These are phyloP conservation scores for Syngnathus floridae DNA, from an alignment of 2,113 vertebrate genomes.

Conservation along the genomic window DNA sequence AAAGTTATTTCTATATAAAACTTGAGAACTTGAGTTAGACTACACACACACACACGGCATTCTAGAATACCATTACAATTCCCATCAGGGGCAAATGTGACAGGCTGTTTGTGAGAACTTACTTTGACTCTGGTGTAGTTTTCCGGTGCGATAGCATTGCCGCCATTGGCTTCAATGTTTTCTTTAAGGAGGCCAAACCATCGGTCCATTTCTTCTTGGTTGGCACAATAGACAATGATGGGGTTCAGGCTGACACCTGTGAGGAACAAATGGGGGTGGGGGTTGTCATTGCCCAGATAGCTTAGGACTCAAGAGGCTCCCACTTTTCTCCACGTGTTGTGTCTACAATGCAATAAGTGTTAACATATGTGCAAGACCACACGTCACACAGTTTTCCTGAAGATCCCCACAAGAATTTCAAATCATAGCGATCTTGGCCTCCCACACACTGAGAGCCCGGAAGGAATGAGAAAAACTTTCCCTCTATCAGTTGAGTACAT, in stretches of 20 bases:
- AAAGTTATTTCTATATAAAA: not conserved
- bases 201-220: conserved; percentile 75
- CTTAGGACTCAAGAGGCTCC: not conserved
- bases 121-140: conserved; percentile 66
- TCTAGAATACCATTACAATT: no score
- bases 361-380: conserved; percentile 38
- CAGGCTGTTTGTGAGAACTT: conserved; percentile 10
- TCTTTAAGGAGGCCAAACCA: conserved; percentile 90
- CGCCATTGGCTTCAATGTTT: conserved; percentile 79
- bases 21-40: no score
- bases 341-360: conserved; percentile 32
- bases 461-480: conserved; percentile 47
- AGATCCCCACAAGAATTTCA: conserved; percentile 14
- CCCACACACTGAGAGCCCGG: conserved; percentile 40
- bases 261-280: conserved; percentile 23
- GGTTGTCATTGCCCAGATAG: not conserved
- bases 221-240: conserved; percentile 82
- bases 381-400: conserved; percentile 10
- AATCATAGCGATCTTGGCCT: conserved; percentile 26
- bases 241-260: conserved; percentile 85
- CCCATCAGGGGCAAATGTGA: not conserved
- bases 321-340: not conserved
- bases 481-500: conserved; percentile 57
- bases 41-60: no score
- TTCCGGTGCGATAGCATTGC: conserved; percentile 49